Evolutionary conservation across 2,113 vertebrate genomes (phyloP).

Genomic region (Candoia aspera): DNA sequence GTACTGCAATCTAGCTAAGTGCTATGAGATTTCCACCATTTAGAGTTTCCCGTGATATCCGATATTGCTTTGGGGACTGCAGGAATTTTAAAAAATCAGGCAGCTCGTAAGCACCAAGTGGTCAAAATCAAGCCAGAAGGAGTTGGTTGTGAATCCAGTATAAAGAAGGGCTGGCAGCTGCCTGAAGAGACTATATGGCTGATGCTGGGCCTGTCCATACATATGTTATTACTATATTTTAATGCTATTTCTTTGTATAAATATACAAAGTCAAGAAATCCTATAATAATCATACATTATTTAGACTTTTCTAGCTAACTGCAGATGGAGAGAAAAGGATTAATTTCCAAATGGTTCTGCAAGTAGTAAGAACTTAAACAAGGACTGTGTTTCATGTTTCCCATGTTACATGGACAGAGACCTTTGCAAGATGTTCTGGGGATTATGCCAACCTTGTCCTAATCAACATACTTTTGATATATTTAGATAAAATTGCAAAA

Average conservation of each 20-base stretch:
- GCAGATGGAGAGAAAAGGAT: neutral
- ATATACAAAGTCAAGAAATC: neutral
- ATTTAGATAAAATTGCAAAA: neutral
- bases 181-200: neutral
- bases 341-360: neutral
- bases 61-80: neutral
- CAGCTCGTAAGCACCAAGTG: too few relatives aligned
- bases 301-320: neutral
- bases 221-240: slow-evolving; percentile 64
- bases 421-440: neutral
- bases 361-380: neutral
- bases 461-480: neutral
- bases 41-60: neutral
- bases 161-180: neutral
- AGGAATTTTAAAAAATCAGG: neutral
- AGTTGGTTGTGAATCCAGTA: neutral
- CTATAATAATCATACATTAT: neutral
- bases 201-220: neutral
- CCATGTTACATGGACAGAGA: neutral
- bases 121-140: neutral
- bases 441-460: neutral
- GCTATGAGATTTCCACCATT: neutral
- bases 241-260: neutral
- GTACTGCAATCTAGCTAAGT: neutral
- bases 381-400: neutral